A percentile compares a stretch with the other conserved stretches of the same genome.
These are phyloP conservation scores for Kryphioiulus occultus DNA, from an alignment of 2,888 invertebrate genomes.

Conservation along the genomic window DNA sequence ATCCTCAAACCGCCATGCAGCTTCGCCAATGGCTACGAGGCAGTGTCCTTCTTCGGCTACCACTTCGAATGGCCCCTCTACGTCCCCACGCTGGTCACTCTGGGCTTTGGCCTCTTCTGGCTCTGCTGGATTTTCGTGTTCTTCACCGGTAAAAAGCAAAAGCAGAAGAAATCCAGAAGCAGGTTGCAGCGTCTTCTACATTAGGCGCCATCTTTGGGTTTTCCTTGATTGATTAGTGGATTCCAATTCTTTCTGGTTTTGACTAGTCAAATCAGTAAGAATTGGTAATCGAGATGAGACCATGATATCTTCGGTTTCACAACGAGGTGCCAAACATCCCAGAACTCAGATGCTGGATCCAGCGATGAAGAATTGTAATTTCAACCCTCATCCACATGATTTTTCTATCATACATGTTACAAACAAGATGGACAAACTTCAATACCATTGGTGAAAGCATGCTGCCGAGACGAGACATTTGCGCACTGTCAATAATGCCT, in stretches of 20 bases:
- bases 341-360: no score
- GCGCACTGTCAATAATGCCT: no score
- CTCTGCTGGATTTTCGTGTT: conserved; percentile 51
- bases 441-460: no score
- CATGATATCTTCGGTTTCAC: not conserved
- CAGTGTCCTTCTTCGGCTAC: conserved; percentile 52
- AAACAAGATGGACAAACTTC: no score
- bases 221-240: not conserved
- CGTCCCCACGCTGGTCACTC: conserved; percentile 52
- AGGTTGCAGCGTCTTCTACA: conserved; percentile 31
- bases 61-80: conserved; percentile 48
- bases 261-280: no score
- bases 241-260: no score
- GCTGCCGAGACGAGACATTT: no score
- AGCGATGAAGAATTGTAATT: no score
- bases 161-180: conserved; percentile 52
- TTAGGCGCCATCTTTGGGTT: not conserved
- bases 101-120: conserved; percentile 54
- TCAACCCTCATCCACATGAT: no score
- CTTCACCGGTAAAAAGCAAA: conserved; percentile 51
- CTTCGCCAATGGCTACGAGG: conserved; percentile 54
- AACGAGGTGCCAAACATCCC: not conserved
- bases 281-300: no score
- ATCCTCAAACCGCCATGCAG: conserved; percentile 58
- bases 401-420: no score